Evolutionary conservation across 2,888 invertebrate species (phyloP).

Genomic region (Timandra comae): DNA sequence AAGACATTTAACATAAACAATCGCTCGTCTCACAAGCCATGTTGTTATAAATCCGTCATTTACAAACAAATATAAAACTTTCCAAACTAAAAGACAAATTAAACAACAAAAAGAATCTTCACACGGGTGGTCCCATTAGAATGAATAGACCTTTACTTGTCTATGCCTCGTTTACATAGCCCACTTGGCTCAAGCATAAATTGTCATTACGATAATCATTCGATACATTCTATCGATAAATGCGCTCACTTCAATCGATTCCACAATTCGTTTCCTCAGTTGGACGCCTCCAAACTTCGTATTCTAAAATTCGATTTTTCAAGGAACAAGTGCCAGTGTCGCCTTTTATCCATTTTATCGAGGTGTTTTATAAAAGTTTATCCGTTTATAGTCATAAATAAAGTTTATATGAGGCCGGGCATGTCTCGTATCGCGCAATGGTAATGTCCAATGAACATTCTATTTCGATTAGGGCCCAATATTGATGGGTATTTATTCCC

Average conservation of each 20-base stretch:
- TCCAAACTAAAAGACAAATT: constrained; percentile 30
- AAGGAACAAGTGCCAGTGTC: constrained; percentile 31
- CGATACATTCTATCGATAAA: constrained; percentile 58
- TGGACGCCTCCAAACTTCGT: constrained; percentile 46
- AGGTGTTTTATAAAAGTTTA: constrained; percentile 47
- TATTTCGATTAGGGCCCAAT: constrained; percentile 37
- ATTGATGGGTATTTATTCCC: constrained; percentile 31
- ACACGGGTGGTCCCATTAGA: constrained; percentile 63
- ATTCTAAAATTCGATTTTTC: constrained; percentile 31
- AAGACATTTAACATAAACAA: constrained; percentile 12
- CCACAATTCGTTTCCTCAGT: constrained; percentile 46
- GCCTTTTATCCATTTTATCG: constrained; percentile 48
- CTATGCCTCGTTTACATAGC: constrained; percentile 63
- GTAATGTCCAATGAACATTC: constrained; percentile 32
- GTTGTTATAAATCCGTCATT: constrained; percentile 17
- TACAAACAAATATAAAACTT: constrained; percentile 24
- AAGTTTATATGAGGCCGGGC: constrained; percentile 35
- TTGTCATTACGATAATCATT: constrained; percentile 70
- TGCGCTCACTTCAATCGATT: constrained; percentile 50
- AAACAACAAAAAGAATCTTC: constrained; percentile 27
- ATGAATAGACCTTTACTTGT: constrained; percentile 46
- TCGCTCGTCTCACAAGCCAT: constrained; percentile 10
- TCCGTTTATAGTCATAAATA: constrained; percentile 56
- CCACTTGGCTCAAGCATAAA: constrained; percentile 61
- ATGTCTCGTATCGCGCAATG: constrained; percentile 27